Conservation (phyloP, 2,113 vertebrate species). For the Oreochromis tanganicae region DNA sequence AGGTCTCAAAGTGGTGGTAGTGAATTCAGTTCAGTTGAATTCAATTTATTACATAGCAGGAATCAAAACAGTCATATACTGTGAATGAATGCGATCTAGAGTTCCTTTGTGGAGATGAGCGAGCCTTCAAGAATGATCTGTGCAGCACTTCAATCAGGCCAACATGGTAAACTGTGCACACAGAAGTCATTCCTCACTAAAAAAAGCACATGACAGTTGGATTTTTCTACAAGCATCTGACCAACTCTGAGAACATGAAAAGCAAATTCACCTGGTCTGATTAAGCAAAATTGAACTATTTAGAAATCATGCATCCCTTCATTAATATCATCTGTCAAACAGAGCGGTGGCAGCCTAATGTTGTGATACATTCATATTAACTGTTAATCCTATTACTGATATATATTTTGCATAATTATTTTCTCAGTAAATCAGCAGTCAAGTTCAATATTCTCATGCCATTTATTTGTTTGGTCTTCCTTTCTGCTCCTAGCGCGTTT, state of each 20-base stretch:
- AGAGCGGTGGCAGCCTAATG: neutral
- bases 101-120: neutral
- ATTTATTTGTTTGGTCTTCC: neutral
- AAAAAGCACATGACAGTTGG: neutral
- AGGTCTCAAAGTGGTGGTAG: neutral
- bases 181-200: neutral
- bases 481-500: neutral
- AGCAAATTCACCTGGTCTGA: neutral
- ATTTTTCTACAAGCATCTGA: neutral
- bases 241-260: neutral
- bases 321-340: neutral
- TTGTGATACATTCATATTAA: neutral
- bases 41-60: neutral
- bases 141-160: neutral
- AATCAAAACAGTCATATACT: neutral
- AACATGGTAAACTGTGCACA: neutral
- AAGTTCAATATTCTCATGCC: neutral
- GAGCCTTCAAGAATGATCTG: neutral
- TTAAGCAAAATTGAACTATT: neutral
- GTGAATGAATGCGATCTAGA: neutral
- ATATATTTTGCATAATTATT: neutral
- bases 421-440: neutral
- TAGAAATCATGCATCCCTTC: neutral
- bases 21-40: neutral
- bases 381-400: neutral